Conservation (phyloP, 2,797 vertebrate genomes). For the Cryptoprocta ferox region DNA sequence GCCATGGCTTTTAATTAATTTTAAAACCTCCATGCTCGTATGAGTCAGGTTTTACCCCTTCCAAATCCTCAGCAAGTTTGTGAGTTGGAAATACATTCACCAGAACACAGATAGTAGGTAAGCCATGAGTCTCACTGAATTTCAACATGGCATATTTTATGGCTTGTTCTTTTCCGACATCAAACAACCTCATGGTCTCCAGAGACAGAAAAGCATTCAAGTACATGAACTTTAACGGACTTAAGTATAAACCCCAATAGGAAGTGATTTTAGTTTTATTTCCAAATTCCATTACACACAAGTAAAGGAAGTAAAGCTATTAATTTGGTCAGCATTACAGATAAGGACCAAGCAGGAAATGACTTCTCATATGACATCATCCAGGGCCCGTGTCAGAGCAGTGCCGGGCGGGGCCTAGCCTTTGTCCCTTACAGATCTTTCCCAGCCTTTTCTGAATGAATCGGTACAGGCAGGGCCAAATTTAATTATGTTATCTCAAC, state of each 20-base stretch:
- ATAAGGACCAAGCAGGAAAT: constrained; percentile 76
- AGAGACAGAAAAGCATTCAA: background rate
- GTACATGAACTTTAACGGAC: background rate
- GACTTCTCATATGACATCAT: constrained; percentile 67
- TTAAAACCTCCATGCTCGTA: background rate
- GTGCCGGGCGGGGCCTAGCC: background rate
- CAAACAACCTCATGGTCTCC: background rate
- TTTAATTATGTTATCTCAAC: background rate
- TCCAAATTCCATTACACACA: constrained; percentile 39
- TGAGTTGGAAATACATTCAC: background rate
- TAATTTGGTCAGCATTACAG: constrained; percentile 47
- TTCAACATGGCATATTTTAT: background rate
- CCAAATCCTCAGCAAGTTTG: background rate
- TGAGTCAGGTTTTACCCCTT: background rate
- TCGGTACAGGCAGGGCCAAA: background rate
- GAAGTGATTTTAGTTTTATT: constrained; percentile 67
- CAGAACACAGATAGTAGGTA: background rate
- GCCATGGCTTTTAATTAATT: background rate
- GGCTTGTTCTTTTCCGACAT: background rate
- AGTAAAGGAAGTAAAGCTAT: constrained; percentile 65
- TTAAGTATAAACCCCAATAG: constrained; percentile 40
- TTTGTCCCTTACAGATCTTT: background rate
- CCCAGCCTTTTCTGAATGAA: background rate
- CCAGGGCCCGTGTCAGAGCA: background rate
- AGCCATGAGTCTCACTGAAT: background rate